phyloP scores from a whole-genome alignment of 2,797 vertebrate species.

The Urophycis tenuis region DNA sequence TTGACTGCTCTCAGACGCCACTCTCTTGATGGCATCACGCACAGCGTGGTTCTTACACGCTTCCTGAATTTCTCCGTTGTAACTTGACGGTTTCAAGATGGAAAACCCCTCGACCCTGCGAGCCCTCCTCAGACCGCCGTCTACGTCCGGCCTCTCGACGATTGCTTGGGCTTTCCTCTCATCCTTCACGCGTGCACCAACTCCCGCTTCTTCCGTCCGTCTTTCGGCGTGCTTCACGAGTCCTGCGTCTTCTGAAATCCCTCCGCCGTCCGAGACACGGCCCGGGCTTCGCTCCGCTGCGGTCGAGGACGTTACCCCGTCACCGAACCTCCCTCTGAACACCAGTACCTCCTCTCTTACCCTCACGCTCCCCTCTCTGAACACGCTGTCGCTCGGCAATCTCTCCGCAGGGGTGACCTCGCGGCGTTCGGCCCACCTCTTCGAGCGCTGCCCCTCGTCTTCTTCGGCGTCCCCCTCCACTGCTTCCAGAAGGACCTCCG shows the following conservation, averaged over 20 bases:
- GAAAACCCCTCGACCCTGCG: background rate
- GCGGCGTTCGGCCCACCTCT: background rate
- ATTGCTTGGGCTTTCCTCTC: background rate
- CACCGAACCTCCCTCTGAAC: conserved; percentile 2
- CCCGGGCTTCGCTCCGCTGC: too few relatives aligned
- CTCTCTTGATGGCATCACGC: too few relatives aligned
- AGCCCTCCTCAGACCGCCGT: background rate
- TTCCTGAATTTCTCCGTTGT: background rate
- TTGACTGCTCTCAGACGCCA: background rate
- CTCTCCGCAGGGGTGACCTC: too few relatives aligned
- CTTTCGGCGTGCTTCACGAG: conserved; percentile 7
- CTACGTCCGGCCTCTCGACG: conserved; percentile 3
- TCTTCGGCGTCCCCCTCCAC: background rate
- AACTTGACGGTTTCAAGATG: background rate
- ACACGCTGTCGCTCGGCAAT: background rate
- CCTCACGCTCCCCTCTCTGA: background rate
- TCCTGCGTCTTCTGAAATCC: conserved; percentile 14
- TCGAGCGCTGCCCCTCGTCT: background rate
- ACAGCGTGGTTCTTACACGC: background rate
- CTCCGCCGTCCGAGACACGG: background rate
- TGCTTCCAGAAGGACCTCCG: too few relatives aligned
- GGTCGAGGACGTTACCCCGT: background rate
- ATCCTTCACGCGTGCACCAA: conserved; percentile 8
- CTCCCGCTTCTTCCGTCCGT: background rate
- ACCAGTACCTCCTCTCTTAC: background rate